A percentile compares a stretch with the other conserved stretches of the same genome.
phyloP scores from a whole-genome alignment of 2,113 vertebrate species.

The Asarcornis scutulata region DNA sequence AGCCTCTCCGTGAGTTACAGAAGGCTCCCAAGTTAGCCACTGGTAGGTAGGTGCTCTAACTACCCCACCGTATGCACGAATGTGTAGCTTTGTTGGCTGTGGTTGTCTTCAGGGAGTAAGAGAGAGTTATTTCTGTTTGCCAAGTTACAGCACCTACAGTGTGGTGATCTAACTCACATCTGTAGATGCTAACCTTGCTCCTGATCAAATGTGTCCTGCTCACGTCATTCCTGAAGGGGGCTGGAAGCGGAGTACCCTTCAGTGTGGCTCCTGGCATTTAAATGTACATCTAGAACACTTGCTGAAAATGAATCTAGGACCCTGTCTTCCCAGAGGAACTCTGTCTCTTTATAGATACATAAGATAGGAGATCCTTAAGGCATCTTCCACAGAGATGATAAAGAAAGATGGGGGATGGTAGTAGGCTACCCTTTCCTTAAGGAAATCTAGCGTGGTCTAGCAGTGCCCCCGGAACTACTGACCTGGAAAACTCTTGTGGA shows the following conservation, averaged over 20 bases:
- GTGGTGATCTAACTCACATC: neutral
- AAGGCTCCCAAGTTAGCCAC: fast-evolving
- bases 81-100: neutral
- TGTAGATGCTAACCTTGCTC: neutral
- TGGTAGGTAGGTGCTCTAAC: fast-evolving
- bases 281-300: neutral
- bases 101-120: neutral
- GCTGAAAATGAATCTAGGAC: neutral
- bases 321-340: neutral
- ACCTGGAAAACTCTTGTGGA: neutral
- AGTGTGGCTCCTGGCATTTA: neutral
- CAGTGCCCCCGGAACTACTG: neutral
- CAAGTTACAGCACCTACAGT: neutral
- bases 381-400: neutral
- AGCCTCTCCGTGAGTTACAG: neutral
- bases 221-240: neutral
- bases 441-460: neutral
- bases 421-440: neutral
- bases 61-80: fast-evolving
- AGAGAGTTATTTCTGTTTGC: neutral
- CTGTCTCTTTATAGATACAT: neutral
- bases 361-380: neutral
- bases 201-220: neutral
- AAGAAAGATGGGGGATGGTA: neutral
- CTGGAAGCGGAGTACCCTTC: neutral